These are phyloP conservation scores for Drosophila parthenogenetica DNA, from an alignment of 2,888 invertebrate species.

Conservation along the genomic window DNA sequence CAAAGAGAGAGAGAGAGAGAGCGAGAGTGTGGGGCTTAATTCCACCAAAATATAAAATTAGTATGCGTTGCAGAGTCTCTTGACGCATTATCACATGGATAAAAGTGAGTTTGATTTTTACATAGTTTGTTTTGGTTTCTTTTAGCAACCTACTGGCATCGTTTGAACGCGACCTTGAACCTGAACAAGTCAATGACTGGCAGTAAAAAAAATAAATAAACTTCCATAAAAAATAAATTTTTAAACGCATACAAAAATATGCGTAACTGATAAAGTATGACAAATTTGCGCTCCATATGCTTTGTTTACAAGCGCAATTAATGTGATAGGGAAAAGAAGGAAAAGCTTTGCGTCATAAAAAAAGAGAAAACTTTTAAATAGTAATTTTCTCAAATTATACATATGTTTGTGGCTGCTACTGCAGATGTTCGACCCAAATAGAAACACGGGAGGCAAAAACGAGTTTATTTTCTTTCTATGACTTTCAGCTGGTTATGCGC, in stretches of 20 bases:
- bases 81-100: slow-evolving; percentile 40
- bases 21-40: neutral
- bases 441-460: slow-evolving; percentile 49
- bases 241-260: neutral
- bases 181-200: slow-evolving; percentile 75
- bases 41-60: slow-evolving; percentile 47
- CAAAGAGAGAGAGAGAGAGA: neutral
- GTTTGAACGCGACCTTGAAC: slow-evolving; percentile 70
- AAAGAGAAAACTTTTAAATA: slow-evolving; percentile 46
- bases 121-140: slow-evolving; percentile 61
- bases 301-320: slow-evolving; percentile 27
- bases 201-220: slow-evolving; percentile 29
- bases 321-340: slow-evolving; percentile 4
- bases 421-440: slow-evolving; percentile 66
- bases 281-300: slow-evolving; percentile 24
- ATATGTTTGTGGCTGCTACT: slow-evolving; percentile 9
- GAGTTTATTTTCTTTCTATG: slow-evolving; percentile 49
- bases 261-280: slow-evolving; percentile 42
- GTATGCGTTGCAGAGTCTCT: slow-evolving; percentile 63
- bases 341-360: slow-evolving; percentile 9
- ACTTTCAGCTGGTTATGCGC: slow-evolving; percentile 31
- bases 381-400: slow-evolving; percentile 48
- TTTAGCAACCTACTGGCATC: slow-evolving; percentile 51
- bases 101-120: slow-evolving; percentile 70
- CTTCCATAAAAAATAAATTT: slow-evolving; percentile 22